Percentiles rank a stretch among this genome's conserved stretches.
Conservation (phyloP, 1,140 invertebrate species). For the Heliconius hewitsoni region DNA sequence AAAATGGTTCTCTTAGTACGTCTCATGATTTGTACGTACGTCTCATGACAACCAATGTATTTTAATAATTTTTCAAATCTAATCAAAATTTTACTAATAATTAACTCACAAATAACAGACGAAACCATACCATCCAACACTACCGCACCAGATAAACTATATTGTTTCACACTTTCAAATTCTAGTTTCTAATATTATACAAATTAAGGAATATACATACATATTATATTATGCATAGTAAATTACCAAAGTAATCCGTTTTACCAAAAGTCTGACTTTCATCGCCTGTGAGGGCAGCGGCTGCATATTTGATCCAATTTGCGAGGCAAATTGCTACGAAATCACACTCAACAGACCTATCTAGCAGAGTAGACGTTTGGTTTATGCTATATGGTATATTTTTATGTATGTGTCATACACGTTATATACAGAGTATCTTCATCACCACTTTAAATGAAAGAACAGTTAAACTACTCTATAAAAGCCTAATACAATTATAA, state of each 20-base stretch:
- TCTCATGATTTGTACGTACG: too few species aligned
- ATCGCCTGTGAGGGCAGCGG: conserved; percentile 28
- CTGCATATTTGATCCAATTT: conserved; percentile 33
- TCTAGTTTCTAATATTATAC: not conserved
- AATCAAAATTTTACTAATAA: too few species aligned
- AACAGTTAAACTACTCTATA: too few species aligned
- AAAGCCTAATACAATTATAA: too few species aligned
- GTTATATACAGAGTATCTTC: not conserved
- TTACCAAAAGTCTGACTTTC: conserved; percentile 35
- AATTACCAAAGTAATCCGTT: conserved; percentile 34
- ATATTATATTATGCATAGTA: not conserved
- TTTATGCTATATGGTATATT: not conserved
- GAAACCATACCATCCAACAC: too few species aligned
- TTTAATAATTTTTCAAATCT: too few species aligned
- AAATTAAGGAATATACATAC: not conserved
- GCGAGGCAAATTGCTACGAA: conserved; percentile 37
- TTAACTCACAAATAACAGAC: too few species aligned
- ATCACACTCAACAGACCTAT: conserved; percentile 30
- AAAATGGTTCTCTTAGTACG: too few species aligned
- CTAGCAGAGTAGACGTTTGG: not conserved
- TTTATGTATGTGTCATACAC: not conserved
- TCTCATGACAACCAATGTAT: too few species aligned
- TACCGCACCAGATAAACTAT: too few species aligned
- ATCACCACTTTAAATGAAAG: too few species aligned
- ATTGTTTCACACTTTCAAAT: not conserved